A percentile compares a stretch with the other conserved stretches of the same genome.
These are phyloP conservation scores for Eupleurogrammus muticus DNA, from an alignment of 2,797 vertebrate species.

Conservation along the genomic window DNA sequence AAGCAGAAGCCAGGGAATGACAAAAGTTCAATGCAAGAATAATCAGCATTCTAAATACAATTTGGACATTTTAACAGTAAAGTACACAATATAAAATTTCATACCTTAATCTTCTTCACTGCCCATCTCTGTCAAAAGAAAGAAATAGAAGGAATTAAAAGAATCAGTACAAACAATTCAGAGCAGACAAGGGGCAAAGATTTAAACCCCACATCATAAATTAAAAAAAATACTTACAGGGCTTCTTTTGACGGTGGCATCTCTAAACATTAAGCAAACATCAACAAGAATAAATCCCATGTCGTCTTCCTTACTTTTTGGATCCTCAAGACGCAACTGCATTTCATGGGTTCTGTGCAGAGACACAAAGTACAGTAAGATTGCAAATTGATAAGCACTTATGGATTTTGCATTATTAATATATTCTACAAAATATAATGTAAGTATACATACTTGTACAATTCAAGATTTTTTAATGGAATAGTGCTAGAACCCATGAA, in stretches of 20 bases:
- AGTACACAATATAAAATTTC: constrained; percentile 11
- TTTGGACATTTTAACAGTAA: constrained; percentile 2
- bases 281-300: constrained; percentile 94
- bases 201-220: constrained; percentile 21
- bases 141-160: constrained; percentile 16
- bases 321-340: constrained; percentile 89
- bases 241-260: constrained; percentile 91
- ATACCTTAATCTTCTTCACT: constrained; percentile 84
- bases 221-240: constrained; percentile 56
- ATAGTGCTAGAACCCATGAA: constrained; percentile 93
- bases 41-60: not conserved
- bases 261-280: constrained; percentile 88
- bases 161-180: constrained; percentile 38
- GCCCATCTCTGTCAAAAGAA: constrained; percentile 85
- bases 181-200: constrained; percentile 27
- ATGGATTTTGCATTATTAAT: not conserved
- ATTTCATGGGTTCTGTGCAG: constrained; percentile 85
- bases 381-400: not conserved
- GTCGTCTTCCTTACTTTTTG: constrained; percentile 92
- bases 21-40: not conserved
- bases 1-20: not conserved
- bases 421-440: not conserved
- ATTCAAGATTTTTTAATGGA: constrained; percentile 84
- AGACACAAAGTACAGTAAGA: not conserved
- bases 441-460: constrained; percentile 84